Conservation (phyloP, 2,797 vertebrate species). For the Helarctos malayanus region DNA sequence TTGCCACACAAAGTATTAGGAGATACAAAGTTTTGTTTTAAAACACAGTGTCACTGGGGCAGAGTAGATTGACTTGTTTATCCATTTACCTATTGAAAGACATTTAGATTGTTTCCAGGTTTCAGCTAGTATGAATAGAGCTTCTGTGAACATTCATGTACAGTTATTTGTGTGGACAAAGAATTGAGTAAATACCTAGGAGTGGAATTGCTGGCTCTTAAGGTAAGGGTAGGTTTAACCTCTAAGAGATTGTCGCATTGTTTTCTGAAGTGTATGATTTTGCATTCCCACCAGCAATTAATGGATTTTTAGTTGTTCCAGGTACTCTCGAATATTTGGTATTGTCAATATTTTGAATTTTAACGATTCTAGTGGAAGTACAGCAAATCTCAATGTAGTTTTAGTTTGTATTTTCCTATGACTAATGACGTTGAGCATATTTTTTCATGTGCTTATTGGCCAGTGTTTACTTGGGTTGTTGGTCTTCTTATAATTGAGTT, state of each 20-base stretch:
- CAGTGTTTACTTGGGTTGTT: not conserved
- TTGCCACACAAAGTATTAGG: not conserved
- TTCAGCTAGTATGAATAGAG: not conserved
- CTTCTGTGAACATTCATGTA: not conserved
- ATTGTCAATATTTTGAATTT: not conserved
- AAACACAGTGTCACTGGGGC: not conserved
- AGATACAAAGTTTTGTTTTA: not conserved
- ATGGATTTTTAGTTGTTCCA: not conserved
- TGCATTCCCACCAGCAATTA: not conserved
- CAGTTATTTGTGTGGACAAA: not conserved
- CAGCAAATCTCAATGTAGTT: not conserved
- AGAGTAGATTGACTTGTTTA: not conserved
- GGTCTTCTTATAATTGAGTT: not conserved
- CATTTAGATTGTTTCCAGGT: constrained; percentile 10
- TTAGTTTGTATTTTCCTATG: not conserved
- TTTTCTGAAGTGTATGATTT: not conserved
- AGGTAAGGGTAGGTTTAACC: not conserved
- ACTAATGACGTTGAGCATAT: not conserved
- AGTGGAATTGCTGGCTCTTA: not conserved
- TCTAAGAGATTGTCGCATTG: not conserved
- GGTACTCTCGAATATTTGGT: not conserved
- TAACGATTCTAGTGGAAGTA: not conserved
- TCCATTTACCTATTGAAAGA: not conserved
- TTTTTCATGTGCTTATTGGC: constrained; percentile 1
- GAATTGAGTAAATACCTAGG: not conserved